A percentile compares a stretch with the other conserved stretches of the same genome.
phyloP scores from a whole-genome alignment of 2,113 vertebrate species.

The Procavia capensis region DNA sequence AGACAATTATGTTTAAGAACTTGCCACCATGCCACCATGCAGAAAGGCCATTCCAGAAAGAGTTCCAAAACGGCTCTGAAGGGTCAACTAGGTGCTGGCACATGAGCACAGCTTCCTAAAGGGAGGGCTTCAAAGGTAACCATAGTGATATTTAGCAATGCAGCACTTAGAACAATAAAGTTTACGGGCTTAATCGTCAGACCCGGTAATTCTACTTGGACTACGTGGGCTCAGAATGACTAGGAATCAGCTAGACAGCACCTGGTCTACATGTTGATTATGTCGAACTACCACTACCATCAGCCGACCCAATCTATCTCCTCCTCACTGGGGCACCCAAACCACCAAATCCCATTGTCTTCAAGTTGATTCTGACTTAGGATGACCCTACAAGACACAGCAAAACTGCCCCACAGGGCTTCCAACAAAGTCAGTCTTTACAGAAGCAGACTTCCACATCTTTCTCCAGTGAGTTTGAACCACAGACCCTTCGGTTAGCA shows the following conservation, averaged over 20 bases:
- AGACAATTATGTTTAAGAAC: no score
- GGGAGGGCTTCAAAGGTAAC: no score
- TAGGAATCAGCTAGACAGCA: background rate
- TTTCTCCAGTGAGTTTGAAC: background rate
- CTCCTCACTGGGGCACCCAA: background rate
- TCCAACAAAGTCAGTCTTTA: background rate
- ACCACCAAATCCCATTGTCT: background rate
- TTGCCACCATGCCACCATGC: no score
- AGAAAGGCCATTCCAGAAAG: no score
- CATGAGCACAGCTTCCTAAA: no score
- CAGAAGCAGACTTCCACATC: background rate
- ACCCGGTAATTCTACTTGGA: background rate
- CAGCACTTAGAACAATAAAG: no score
- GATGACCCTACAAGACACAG: background rate
- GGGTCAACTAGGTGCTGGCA: no score
- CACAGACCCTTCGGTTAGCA: background rate
- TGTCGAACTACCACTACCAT: background rate
- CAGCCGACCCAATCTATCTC: rapidly evolving
- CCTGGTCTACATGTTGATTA: background rate
- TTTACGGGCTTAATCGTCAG: no score
- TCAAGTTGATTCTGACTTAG: background rate
- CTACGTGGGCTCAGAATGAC: background rate
- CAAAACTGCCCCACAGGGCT: background rate
- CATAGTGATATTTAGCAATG: no score
- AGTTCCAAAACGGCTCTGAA: no score